These are phyloP conservation scores for Tenodera sinensis DNA, from an alignment of 2,888 invertebrate species.

Conservation along the genomic window DNA sequence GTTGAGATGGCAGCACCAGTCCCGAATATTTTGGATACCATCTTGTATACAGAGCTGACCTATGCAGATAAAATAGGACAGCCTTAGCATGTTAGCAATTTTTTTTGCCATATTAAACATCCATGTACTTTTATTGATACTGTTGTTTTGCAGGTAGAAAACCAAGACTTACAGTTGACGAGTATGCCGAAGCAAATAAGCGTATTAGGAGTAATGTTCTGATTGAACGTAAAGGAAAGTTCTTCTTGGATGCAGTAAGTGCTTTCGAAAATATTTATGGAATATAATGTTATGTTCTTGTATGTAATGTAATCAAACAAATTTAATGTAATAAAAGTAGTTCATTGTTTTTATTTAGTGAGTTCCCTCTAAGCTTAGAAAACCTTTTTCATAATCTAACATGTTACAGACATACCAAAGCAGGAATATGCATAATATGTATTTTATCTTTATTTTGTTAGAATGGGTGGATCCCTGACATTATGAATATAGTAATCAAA, in stretches of 20 bases:
- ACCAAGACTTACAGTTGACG: background rate
- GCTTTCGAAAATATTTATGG: background rate
- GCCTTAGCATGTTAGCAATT: too few relatives aligned
- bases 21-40: too few relatives aligned
- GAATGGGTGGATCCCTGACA: too few relatives aligned
- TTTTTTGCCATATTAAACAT: too few relatives aligned
- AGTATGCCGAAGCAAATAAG: background rate
- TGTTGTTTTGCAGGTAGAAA: background rate
- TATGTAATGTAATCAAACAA: background rate
- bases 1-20: too few relatives aligned
- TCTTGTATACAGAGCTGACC: too few relatives aligned
- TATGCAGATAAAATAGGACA: too few relatives aligned
- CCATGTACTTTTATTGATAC: too few relatives aligned
- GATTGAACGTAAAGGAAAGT: background rate
- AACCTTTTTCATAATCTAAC: background rate
- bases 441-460: too few relatives aligned
- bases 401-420: too few relatives aligned
- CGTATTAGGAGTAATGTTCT: background rate
- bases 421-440: too few relatives aligned
- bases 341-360: background rate
- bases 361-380: background rate
- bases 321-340: background rate
- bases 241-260: constrained; percentile 2
- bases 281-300: background rate
- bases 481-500: too few relatives aligned